These are phyloP conservation scores for Andrena dorsata DNA, from an alignment of 2,888 invertebrate species.

Conservation along the genomic window DNA sequence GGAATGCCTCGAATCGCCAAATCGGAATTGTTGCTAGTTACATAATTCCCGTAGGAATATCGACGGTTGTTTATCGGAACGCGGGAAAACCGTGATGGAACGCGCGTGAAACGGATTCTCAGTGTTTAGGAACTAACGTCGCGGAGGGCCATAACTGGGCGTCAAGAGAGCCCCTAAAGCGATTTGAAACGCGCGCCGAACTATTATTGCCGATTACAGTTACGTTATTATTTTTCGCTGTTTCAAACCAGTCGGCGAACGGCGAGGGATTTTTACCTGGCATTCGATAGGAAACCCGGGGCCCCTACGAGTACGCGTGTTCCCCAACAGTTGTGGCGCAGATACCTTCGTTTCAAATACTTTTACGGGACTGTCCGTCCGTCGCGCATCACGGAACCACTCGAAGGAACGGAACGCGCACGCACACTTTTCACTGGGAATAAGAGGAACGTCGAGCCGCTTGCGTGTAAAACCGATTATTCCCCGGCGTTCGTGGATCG, in stretches of 20 bases:
- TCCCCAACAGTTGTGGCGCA: not conserved
- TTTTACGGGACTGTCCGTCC: constrained; percentile 64
- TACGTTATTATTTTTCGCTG: constrained; percentile 53
- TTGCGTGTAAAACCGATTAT: constrained; percentile 6
- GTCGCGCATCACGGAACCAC: constrained; percentile 67
- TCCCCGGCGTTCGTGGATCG: not conserved
- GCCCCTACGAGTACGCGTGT: no score
- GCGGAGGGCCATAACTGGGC: constrained; percentile 63
- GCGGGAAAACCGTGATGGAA: not conserved
- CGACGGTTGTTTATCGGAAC: constrained; percentile 10
- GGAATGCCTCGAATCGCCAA: constrained; percentile 41
- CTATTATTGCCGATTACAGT: constrained; percentile 52
- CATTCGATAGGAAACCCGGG: constrained; percentile 4
- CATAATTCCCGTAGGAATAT: constrained; percentile 63
- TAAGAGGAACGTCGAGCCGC: constrained; percentile 20
- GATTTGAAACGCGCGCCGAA: constrained; percentile 74
- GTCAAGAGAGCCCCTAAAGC: constrained; percentile 51
- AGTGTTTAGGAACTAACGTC: constrained; percentile 23
- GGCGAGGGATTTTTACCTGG: not conserved
- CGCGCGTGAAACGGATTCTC: constrained; percentile 1
- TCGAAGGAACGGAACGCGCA: constrained; percentile 58
- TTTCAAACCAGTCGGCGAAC: constrained; percentile 38
- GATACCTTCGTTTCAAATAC: constrained; percentile 55
- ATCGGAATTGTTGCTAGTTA: constrained; percentile 57
- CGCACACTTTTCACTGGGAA: constrained; percentile 64